Conservation (phyloP, 2,888 invertebrate species). For the Andricus curvator region DNA sequence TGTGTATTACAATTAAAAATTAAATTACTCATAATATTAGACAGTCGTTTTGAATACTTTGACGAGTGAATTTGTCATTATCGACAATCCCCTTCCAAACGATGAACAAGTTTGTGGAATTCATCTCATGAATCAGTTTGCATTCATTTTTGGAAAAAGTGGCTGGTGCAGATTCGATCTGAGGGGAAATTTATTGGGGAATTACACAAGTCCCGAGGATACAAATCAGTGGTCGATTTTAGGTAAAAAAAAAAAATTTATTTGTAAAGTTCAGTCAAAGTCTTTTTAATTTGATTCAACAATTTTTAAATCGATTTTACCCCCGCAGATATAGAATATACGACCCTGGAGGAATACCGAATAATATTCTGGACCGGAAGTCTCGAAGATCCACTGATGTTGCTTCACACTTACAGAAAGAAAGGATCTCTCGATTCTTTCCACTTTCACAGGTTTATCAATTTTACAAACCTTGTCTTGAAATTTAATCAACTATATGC, state of each 20-base stretch:
- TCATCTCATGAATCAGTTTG: constrained; percentile 84
- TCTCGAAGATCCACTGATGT: constrained; percentile 87
- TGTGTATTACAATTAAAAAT: background rate
- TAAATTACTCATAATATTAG: constrained; percentile 78
- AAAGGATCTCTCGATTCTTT: constrained; percentile 81
- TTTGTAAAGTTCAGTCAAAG: background rate
- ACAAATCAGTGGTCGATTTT: constrained; percentile 86
- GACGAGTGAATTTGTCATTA: constrained; percentile 93
- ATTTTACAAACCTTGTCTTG: background rate
- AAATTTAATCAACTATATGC: too few relatives aligned
- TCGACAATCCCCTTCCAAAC: constrained; percentile 91
- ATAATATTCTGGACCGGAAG: constrained; percentile 91
- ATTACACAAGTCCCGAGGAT: constrained; percentile 81
- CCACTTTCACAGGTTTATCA: constrained; percentile 80
- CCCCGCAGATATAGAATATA: constrained; percentile 83
- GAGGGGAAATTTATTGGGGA: constrained; percentile 86
- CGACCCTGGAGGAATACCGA: constrained; percentile 84
- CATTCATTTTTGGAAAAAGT: constrained; percentile 88
- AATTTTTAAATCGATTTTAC: background rate
- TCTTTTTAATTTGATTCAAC: constrained; percentile 14
- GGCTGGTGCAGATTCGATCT: constrained; percentile 90
- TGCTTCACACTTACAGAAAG: constrained; percentile 83
- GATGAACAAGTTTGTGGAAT: constrained; percentile 84
- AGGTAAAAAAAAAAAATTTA: constrained; percentile 78
- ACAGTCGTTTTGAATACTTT: constrained; percentile 94